A percentile compares a stretch with the other conserved stretches of the same genome.
phyloP scores from a whole-genome alignment of 2,888 invertebrate species.

The Myopa testacea region DNA sequence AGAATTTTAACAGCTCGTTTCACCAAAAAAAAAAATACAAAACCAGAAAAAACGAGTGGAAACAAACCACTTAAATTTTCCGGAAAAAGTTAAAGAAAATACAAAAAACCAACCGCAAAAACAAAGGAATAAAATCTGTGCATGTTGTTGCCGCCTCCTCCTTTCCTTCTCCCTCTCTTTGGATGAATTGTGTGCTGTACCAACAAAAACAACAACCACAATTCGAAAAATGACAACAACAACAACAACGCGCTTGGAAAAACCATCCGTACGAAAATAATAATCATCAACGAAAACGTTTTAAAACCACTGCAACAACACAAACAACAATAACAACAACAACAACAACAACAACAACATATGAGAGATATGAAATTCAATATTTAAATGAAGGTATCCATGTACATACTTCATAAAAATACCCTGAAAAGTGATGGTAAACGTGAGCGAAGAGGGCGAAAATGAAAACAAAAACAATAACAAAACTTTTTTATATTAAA shows the following conservation, averaged over 20 bases:
- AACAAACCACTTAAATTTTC: no score
- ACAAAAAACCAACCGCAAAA: no score
- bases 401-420: constrained; percentile 29
- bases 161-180: no score
- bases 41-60: no score
- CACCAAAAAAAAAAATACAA: neutral
- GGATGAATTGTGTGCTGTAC: neutral
- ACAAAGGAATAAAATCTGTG: no score
- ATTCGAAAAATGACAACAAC: neutral
- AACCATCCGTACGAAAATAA: no score
- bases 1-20: neutral
- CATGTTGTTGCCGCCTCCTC: no score
- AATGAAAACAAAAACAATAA: neutral
- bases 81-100: no score
- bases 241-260: neutral
- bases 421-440: constrained; percentile 30
- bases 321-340: constrained; percentile 5
- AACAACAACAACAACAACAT: constrained; percentile 4
- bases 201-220: neutral
- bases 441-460: neutral
- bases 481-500: neutral
- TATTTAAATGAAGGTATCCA: constrained; percentile 33
- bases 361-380: constrained; percentile 32
- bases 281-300: neutral
- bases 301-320: neutral